Evolutionary conservation across 2,797 vertebrate genomes (phyloP).

Genomic region (Sebastolobus altivelis): DNA sequence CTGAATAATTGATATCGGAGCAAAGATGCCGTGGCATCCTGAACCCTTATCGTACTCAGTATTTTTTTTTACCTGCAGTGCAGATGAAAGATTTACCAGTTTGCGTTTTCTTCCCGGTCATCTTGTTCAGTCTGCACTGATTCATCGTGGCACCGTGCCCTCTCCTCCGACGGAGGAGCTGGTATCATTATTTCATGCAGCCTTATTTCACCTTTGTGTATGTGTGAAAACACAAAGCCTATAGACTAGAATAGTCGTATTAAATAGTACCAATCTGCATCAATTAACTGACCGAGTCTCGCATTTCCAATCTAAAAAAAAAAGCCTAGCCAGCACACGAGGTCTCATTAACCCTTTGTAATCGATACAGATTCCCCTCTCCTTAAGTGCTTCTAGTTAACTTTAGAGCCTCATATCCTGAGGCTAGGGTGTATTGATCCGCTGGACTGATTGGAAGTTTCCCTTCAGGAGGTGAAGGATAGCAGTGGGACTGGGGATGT

Average conservation of each 20-base stretch:
- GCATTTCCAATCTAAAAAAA: conserved; percentile 39
- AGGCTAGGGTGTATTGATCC: conserved; percentile 79
- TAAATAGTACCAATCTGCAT: conserved; percentile 59
- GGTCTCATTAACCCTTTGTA: conserved; percentile 76
- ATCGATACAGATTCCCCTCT: conserved; percentile 75
- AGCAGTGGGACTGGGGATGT: conserved; percentile 51
- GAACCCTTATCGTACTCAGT: conserved; percentile 50
- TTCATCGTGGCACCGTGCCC: conserved; percentile 43
- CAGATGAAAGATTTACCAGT: conserved; percentile 70
- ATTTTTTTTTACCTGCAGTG: conserved; percentile 46
- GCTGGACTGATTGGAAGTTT: conserved; percentile 77
- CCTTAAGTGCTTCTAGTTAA: conserved; percentile 80
- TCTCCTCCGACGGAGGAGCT: conserved; percentile 15
- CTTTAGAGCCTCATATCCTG: conserved; percentile 71
- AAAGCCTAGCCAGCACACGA: conserved; percentile 49
- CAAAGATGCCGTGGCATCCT: conserved; percentile 76
- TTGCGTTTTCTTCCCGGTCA: conserved; percentile 54
- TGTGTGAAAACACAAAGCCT: conserved; percentile 25
- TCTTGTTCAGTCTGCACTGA: conserved; percentile 47
- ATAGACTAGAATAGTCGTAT: background rate
- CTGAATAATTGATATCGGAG: conserved; percentile 85
- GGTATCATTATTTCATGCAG: conserved; percentile 31
- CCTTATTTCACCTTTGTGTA: conserved; percentile 31
- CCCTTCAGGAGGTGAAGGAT: conserved; percentile 71
- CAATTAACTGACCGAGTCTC: conserved; percentile 51